Conservation (phyloP, 2,888 invertebrate species). For the Epistrophe grossulariae region DNA sequence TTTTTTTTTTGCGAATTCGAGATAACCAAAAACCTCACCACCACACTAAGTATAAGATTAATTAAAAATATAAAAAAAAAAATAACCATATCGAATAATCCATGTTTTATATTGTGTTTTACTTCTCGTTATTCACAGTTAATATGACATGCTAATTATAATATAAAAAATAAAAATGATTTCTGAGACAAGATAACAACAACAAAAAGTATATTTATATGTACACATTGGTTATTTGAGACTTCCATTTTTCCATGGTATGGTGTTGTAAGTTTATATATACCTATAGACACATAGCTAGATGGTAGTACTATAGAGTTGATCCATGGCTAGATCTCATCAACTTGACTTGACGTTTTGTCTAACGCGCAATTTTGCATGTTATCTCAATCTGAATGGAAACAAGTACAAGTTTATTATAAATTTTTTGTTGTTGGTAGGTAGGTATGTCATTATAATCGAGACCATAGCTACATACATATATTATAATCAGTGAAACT, state of each 20-base stretch:
- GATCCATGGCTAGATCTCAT: constrained; percentile 49
- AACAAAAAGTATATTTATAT: not conserved
- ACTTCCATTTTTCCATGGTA: constrained; percentile 59
- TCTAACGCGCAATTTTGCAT: constrained; percentile 67
- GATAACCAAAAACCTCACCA: constrained; percentile 31
- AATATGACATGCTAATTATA: constrained; percentile 76
- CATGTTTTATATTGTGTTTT: constrained; percentile 75
- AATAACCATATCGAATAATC: constrained; percentile 33
- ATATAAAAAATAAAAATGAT: constrained; percentile 61
- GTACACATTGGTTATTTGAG: constrained; percentile 60
- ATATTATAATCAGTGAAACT: constrained; percentile 21
- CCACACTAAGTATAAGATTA: not conserved
- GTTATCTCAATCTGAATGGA: constrained; percentile 59
- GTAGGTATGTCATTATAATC: constrained; percentile 28
- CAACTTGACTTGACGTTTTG: constrained; percentile 49
- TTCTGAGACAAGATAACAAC: constrained; percentile 67
- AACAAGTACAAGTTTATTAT: constrained; percentile 42
- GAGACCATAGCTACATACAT: not conserved
- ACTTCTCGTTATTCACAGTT: constrained; percentile 75
- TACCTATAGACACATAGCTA: not conserved
- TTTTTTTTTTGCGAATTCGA: constrained; percentile 3
- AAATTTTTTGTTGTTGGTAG: constrained; percentile 4
- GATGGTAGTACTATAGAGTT: not conserved
- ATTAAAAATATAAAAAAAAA: constrained; percentile 1
- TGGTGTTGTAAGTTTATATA: constrained; percentile 32